Percentiles rank a stretch among this genome's conserved stretches.
phyloP scores from a whole-genome alignment of 2,888 invertebrate genomes.

The Desoria tigrina region DNA sequence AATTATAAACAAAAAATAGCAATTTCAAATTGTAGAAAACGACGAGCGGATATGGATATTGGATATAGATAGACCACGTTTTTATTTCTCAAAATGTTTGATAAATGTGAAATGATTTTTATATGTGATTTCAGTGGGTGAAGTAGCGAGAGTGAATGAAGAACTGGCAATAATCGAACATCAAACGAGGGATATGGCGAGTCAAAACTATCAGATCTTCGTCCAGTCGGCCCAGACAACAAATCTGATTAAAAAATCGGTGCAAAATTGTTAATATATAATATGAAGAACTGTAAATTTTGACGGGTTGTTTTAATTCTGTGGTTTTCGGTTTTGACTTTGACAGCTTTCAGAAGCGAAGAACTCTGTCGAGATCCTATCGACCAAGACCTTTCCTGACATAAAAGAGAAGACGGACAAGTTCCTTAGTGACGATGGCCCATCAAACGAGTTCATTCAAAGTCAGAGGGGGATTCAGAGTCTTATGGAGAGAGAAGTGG shows the following conservation, averaged over 20 bases:
- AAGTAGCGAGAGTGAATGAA: slow-evolving; percentile 48
- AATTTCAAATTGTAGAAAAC: too few species aligned
- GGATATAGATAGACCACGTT: too few species aligned
- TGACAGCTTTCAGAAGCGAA: slow-evolving; percentile 46
- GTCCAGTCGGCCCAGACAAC: slow-evolving; percentile 53
- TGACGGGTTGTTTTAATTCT: too few species aligned
- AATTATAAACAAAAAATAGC: too few species aligned
- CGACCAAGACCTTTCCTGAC: slow-evolving; percentile 38
- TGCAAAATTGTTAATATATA: slow-evolving; percentile 22
- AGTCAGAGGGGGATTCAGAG: slow-evolving; percentile 35
- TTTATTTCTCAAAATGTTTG: too few species aligned
- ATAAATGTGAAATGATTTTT: too few species aligned
- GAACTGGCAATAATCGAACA: slow-evolving; percentile 51
- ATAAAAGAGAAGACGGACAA: slow-evolving; percentile 34
- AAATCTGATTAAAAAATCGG: slow-evolving; percentile 48
- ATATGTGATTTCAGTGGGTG: too few species aligned
- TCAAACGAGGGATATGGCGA: slow-evolving; percentile 52
- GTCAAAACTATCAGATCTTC: slow-evolving; percentile 52
- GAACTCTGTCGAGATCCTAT: slow-evolving; percentile 36
- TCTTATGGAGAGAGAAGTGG: slow-evolving; percentile 38
- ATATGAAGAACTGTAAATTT: too few species aligned
- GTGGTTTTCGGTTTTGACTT: too few species aligned
- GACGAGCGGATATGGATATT: too few species aligned
- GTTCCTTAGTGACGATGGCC: slow-evolving; percentile 34
- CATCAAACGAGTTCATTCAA: slow-evolving; percentile 33